Evolutionary conservation across 2,113 vertebrate species (phyloP).

Genomic region (Uria aalge): DNA sequence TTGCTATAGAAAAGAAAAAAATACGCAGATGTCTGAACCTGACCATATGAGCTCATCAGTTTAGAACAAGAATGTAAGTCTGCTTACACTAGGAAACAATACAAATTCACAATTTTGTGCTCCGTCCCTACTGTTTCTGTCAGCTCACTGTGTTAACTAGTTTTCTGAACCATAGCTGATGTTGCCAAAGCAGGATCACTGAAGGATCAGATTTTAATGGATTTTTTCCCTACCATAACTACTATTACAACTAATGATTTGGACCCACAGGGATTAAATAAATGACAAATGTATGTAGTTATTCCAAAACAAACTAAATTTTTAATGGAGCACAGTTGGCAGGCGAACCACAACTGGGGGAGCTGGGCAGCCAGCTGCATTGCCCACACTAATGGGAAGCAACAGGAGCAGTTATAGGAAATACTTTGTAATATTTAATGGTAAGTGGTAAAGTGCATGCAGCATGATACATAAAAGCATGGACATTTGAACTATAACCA

Average conservation of each 20-base stretch:
- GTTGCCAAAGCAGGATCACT: background rate
- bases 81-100: background rate
- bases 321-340: constrained; percentile 41
- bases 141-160: background rate
- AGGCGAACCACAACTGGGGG: background rate
- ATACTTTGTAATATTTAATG: constrained; percentile 22
- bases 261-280: background rate
- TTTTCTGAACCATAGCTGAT: background rate
- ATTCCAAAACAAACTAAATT: constrained; percentile 33
- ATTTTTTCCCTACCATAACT: background rate
- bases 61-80: background rate
- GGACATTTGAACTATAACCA: background rate
- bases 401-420: constrained; percentile 41
- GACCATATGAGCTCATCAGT: background rate
- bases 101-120: background rate
- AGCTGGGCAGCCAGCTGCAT: background rate
- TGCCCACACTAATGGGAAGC: constrained; percentile 27
- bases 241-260: constrained; percentile 9
- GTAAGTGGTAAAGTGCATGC: background rate
- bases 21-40: background rate
- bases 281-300: constrained; percentile 7
- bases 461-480: background rate
- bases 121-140: background rate
- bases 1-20: background rate
- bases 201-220: constrained; percentile 1